These are phyloP conservation scores for Hippoglossus hippoglossus DNA, from an alignment of 2,797 vertebrate genomes.

Conservation along the genomic window DNA sequence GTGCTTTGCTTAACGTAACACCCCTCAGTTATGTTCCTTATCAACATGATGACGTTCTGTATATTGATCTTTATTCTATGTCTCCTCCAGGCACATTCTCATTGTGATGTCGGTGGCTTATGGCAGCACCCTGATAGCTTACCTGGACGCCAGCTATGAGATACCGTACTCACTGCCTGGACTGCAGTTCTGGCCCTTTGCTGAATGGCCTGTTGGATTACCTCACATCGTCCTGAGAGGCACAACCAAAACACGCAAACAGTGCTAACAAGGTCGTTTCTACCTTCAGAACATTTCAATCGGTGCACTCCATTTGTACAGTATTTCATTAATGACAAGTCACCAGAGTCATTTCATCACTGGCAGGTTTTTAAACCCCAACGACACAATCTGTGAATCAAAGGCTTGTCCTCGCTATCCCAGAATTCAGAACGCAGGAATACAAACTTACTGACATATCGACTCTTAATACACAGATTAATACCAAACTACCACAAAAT, in stretches of 20 bases:
- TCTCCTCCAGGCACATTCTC: slow-evolving; percentile 89
- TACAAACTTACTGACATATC: not conserved
- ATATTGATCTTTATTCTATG: slow-evolving; percentile 27
- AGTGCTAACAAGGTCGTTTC: slow-evolving; percentile 61
- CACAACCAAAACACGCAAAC: slow-evolving; percentile 68
- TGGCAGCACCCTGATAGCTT: slow-evolving; percentile 85
- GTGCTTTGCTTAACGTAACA: not conserved
- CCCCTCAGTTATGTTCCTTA: not conserved
- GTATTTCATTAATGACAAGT: not conserved
- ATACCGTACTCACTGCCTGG: slow-evolving; percentile 86
- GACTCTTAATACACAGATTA: too few species aligned
- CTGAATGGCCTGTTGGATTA: slow-evolving; percentile 85
- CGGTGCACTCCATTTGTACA: not conserved
- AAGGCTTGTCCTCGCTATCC: not conserved
- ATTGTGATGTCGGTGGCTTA: slow-evolving; percentile 93
- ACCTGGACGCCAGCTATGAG: slow-evolving; percentile 87
- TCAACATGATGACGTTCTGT: not conserved
- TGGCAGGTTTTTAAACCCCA: not conserved
- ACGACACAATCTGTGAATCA: not conserved
- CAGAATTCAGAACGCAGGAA: too few species aligned
- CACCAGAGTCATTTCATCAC: not conserved
- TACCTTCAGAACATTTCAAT: slow-evolving; percentile 1
- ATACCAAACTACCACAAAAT: too few species aligned
- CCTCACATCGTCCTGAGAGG: slow-evolving; percentile 87
- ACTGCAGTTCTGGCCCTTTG: slow-evolving; percentile 91